Base-by-base conservation (phyloP, 2,888 invertebrate species). In the Uloborus plumipes region DNA sequence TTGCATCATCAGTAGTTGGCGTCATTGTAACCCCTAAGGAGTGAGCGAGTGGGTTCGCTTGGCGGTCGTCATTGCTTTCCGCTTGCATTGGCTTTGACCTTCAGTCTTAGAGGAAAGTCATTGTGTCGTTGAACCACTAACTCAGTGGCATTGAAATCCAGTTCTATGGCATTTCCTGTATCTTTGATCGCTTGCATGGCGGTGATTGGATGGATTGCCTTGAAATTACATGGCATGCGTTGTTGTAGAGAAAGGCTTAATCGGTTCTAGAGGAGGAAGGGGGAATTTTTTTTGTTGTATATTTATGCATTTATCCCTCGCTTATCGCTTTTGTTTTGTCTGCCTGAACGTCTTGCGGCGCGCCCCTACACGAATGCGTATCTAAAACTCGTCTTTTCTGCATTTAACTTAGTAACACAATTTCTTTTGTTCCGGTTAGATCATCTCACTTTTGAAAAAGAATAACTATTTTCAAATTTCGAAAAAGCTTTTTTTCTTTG, bases 91-190 rank as follows among this genome's bases (percentile, higher is more conserved):
- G 75, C 65, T 84, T 75, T 84, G 84, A 84, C 84, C 84, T 84
- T 84, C 84, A 80, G 58, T 39, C 70, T 51, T 66, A n/a, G 71
- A 76, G 79, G 80, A 84, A 84, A 84, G 84, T 84, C 84, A 76
- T 70, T 70, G 80, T 84, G 84, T 84, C 84, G 84, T 84, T 84
- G 84, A 84, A 84, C 84, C 72, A 84, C 79, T 84, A 84, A 84
- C 84, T 84, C 76, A 79, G 80, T 84, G 84, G 84, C 84, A 84
- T 84, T 84, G 84, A 84, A 84, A 84, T 84, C 79, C 80, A 84
- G 80, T 84, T 84, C 75, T 75, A 73, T 69, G 77, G 83, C 83
- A 83, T 83, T 83, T 83, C 83, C 83, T 83, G 83, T 77, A 83
- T 83, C 77, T 67, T 49, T 79, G 69, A 69, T 69, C 69, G 69